phyloP scores from a whole-genome alignment of 2,797 vertebrate genomes.

The Delichon dasypus region DNA sequence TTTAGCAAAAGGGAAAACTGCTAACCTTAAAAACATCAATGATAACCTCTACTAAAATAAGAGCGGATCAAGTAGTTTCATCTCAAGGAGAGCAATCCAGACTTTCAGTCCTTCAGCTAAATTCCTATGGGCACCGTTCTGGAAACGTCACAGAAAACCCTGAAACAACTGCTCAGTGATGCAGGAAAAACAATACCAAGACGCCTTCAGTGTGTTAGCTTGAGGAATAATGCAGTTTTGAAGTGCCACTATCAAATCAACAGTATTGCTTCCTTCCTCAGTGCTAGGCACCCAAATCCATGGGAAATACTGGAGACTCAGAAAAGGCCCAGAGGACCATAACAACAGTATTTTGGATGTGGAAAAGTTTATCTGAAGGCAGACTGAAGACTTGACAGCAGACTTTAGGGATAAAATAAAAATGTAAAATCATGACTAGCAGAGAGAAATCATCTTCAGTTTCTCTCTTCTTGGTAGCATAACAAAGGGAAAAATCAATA shows the following conservation, averaged over 20 bases:
- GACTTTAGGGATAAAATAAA: conserved; percentile 37
- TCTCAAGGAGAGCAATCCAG: not conserved
- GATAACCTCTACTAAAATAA: not conserved
- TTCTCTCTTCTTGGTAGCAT: conserved; percentile 14
- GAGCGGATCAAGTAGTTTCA: not conserved
- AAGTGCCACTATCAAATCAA: conserved; percentile 33
- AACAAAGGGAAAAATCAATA: conserved; percentile 49
- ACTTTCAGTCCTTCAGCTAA: not conserved
- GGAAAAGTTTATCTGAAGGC: conserved; percentile 28
- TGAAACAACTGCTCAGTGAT: not conserved
- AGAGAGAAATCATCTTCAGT: conserved; percentile 16
- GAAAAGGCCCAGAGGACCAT: not conserved
- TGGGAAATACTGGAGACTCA: not conserved
- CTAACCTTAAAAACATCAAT: not conserved
- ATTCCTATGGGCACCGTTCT: not conserved
- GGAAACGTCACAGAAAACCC: not conserved
- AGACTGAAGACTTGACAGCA: conserved; percentile 20
- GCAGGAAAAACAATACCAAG: not conserved
- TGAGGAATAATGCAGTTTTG: conserved; percentile 18
- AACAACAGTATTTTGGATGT: conserved; percentile 20
- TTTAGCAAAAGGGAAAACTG: not conserved
- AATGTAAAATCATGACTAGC: conserved; percentile 40
- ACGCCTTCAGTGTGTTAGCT: not conserved
- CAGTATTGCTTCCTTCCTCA: not conserved
- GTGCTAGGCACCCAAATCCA: conserved; percentile 11